Base-by-base conservation (phyloP, 2,888 invertebrate genomes). In the Rhingia campestris region DNA sequence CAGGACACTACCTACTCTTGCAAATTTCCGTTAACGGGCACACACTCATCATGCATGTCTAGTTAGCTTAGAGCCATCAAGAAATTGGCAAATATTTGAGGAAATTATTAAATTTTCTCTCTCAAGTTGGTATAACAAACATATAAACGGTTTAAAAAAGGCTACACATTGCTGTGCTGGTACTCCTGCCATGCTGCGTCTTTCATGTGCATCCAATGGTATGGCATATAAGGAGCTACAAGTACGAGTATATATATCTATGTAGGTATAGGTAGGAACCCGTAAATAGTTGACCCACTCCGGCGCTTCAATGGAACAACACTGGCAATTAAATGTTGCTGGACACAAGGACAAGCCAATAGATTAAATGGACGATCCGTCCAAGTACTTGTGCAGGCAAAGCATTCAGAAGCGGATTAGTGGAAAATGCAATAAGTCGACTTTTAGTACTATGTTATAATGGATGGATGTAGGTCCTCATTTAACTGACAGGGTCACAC, bases 21-120 rank as follows among this genome's bases (percentile, higher is more conserved):
- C 69, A 81, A 69, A 63, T 75, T 70, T 75, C 56, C 58, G 32
- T 81, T 70, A 64, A 70, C 64, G 41, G 74, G 70, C 63, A 61
- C 63, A 49, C 45, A 72, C 47, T 47, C 66, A 61, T 49, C 41
- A 63, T 67, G 39, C 61, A 80, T 80, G 74, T 80, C 79, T 74
- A 66, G 84, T 82, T 82, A 82, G 80, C 84, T 84, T 84, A 70
- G 72, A 73, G 81, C 72, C 67, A 82, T 82, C 81, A 82, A 77
- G 77, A 82, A 82, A 82, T 80, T 77, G 84, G 84, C 84, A 84
- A 84, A 84, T 80, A 84, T 84, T 84, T 84, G 80, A 80, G 74
- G 70, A 84, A 70, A 84, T 84, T 80, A 84, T 84, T 79, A 84
- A 84, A 80, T 84, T 75, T 84, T 80, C 79, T 74, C 56, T 64